These are phyloP conservation scores for Galeopsomyia nigrocyanea DNA, from an alignment of 2,888 invertebrate species.

Conservation along the genomic window DNA sequence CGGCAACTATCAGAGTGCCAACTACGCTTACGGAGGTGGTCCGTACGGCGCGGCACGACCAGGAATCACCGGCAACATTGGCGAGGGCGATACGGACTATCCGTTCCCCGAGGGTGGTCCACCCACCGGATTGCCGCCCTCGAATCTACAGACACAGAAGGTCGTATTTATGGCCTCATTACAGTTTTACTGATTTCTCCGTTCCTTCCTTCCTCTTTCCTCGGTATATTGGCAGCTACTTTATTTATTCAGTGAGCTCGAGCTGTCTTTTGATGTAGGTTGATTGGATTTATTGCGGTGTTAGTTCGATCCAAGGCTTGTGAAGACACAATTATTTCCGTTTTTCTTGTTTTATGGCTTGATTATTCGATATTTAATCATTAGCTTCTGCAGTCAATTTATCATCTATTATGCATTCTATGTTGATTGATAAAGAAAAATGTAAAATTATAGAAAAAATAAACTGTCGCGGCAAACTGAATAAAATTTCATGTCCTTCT, in stretches of 20 bases:
- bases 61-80: constrained; percentile 56
- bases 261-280: not conserved
- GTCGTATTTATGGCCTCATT: constrained; percentile 16
- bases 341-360: no score
- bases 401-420: no score
- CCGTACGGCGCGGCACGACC: constrained; percentile 39
- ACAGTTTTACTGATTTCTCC: no score
- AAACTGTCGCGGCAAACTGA: no score
- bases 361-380: no score
- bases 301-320: no score
- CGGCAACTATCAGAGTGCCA: constrained; percentile 24
- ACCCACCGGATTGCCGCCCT: constrained; percentile 42
- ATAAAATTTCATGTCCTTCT: no score
- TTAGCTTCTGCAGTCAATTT: no score
- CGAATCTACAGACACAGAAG: constrained; percentile 61
- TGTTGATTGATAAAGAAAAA: no score
- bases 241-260: not conserved
- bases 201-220: not conserved
- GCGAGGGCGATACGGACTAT: constrained; percentile 50
- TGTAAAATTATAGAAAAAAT: no score
- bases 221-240: no score
- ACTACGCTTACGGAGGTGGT: constrained; percentile 49
- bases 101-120: constrained; percentile 49
- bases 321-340: no score
- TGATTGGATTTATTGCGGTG: constrained; percentile 10